A percentile compares a stretch with the other conserved stretches of the same genome.
Conservation (phyloP, 2,113 vertebrate genomes). For the Rhadina sibilatrix region DNA sequence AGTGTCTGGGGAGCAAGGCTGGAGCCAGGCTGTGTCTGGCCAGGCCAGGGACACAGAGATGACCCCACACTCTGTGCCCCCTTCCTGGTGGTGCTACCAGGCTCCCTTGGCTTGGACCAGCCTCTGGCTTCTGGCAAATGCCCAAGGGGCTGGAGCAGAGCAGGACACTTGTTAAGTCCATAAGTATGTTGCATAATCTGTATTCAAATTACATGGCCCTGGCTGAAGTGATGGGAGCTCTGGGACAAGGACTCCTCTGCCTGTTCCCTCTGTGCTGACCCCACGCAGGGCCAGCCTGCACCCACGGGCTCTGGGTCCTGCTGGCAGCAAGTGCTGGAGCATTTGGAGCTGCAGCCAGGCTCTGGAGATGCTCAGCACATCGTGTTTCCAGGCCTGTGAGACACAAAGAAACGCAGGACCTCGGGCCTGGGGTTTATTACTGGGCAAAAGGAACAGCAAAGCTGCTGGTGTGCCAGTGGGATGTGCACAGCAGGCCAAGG, state of each 20-base stretch:
- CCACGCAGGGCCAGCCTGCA: not conserved
- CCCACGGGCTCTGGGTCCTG: not conserved
- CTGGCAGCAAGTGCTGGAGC: not conserved
- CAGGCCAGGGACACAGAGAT: accelerated
- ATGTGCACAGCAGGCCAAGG: not conserved
- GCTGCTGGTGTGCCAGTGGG: not conserved
- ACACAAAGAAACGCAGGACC: not conserved
- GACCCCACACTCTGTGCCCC: accelerated
- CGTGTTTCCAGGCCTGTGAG: not conserved
- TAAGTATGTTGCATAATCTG: not conserved
- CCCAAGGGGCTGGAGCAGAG: not conserved
- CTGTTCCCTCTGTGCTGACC: not conserved
- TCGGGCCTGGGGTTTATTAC: not conserved
- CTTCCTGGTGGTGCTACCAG: not conserved
- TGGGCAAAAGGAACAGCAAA: not conserved
- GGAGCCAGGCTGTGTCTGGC: not conserved
- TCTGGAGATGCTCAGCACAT: not conserved
- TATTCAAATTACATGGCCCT: not conserved
- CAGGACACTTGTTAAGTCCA: not conserved
- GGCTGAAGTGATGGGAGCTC: not conserved
- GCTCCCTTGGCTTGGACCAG: not conserved
- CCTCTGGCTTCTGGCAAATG: not conserved
- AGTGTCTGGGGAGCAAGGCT: accelerated
- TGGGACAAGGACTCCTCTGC: not conserved
- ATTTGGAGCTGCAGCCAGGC: not conserved